phyloP scores from a whole-genome alignment of 2,888 invertebrate genomes.

The Cynaeus angustus region DNA sequence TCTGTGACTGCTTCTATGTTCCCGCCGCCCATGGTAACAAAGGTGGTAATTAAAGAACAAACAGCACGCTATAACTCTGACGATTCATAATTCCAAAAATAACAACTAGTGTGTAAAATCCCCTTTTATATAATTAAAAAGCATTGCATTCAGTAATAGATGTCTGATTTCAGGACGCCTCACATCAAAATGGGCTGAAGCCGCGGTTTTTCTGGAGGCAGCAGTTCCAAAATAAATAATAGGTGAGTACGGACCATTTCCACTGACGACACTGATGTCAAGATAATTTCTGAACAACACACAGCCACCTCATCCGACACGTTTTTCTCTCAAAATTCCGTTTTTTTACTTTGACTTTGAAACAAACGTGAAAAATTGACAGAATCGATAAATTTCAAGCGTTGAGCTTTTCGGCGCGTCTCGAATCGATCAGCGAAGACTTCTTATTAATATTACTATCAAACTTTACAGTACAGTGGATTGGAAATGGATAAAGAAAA shows the following conservation, averaged over 20 bases:
- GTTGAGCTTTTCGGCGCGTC: neutral
- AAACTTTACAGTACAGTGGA: slow-evolving; percentile 59
- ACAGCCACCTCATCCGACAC: slow-evolving; percentile 14
- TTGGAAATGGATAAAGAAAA: slow-evolving; percentile 87
- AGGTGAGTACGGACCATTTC: slow-evolving; percentile 27
- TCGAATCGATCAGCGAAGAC: slow-evolving; percentile 3
- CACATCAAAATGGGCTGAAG: slow-evolving; percentile 69
- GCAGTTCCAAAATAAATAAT: slow-evolving; percentile 43
- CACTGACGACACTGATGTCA: slow-evolving; percentile 8
- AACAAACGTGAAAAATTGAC: slow-evolving; percentile 43
- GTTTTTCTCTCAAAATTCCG: slow-evolving; percentile 8
- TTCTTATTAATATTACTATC: neutral
- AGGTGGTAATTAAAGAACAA: slow-evolving; percentile 46
- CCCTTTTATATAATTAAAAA: neutral
- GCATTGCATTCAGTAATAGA: slow-evolving; percentile 4
- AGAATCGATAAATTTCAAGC: slow-evolving; percentile 22
- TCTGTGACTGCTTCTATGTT: slow-evolving; percentile 12
- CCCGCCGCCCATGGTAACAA: slow-evolving; percentile 30
- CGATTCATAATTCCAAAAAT: slow-evolving; percentile 38
- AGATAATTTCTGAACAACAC: slow-evolving; percentile 18
- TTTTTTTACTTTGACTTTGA: slow-evolving; percentile 23
- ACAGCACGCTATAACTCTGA: slow-evolving; percentile 38
- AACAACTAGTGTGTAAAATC: slow-evolving; percentile 15
- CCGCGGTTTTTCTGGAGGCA: slow-evolving; percentile 43
- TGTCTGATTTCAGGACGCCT: slow-evolving; percentile 62